Percentiles rank a stretch among this genome's conserved stretches.
Conservation (phyloP, 2,797 vertebrate species). For the Labroides dimidiatus region DNA sequence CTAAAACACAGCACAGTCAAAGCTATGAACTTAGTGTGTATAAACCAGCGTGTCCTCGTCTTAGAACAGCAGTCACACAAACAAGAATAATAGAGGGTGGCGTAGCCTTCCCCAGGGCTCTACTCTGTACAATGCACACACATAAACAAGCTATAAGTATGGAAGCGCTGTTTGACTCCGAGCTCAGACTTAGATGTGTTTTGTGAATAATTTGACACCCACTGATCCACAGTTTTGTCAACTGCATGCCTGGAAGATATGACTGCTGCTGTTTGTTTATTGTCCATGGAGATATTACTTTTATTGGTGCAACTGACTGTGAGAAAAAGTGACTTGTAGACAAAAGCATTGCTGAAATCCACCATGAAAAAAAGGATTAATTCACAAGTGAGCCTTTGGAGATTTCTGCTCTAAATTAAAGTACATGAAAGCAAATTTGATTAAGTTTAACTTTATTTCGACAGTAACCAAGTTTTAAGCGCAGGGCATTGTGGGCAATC, state of each 20-base stretch:
- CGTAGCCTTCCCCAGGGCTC: slow-evolving; percentile 52
- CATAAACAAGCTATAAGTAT: slow-evolving; percentile 46
- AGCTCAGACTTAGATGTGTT: slow-evolving; percentile 54
- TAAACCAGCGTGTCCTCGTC: slow-evolving; percentile 25
- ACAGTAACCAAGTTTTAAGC: slow-evolving; percentile 12
- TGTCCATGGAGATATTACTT: slow-evolving; percentile 44
- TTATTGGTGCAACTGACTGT: slow-evolving; percentile 23
- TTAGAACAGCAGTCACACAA: slow-evolving; percentile 25
- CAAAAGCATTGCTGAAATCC: slow-evolving; percentile 25
- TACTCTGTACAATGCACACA: slow-evolving; percentile 16
- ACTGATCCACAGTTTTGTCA: slow-evolving; percentile 61
- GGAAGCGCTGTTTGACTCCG: slow-evolving; percentile 55
- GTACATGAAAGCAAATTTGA: slow-evolving; percentile 24
- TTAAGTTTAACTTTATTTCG: slow-evolving; percentile 23
- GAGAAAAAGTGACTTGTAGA: slow-evolving; percentile 34
- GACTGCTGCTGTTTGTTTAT: slow-evolving; percentile 51
- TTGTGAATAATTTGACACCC: slow-evolving; percentile 62
- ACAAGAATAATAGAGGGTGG: slow-evolving; percentile 44
- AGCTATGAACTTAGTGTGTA: slow-evolving; percentile 10
- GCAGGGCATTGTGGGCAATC: not conserved
- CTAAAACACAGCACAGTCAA: slow-evolving; percentile 6
- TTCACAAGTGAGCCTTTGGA: slow-evolving; percentile 1
- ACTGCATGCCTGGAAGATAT: slow-evolving; percentile 55
- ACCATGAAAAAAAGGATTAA: slow-evolving; percentile 23
- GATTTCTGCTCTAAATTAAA: slow-evolving; percentile 13